A percentile compares a stretch with the other conserved stretches of the same genome.
Evolutionary conservation across 2,797 vertebrate species (phyloP).

Genomic region (Nyctalus aviator): DNA sequence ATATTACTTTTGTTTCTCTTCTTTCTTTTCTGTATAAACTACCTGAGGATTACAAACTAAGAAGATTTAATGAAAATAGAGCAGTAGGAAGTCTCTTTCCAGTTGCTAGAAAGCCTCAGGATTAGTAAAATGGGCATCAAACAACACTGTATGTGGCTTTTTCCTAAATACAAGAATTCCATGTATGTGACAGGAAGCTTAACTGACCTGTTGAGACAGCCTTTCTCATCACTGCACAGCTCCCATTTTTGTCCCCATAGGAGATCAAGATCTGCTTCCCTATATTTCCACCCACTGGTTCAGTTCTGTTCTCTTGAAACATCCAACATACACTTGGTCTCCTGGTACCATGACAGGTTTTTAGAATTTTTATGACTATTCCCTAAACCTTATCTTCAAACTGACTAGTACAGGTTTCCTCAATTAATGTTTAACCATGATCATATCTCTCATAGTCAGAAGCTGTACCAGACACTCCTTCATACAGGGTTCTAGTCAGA

Average conservation of each 20-base stretch:
- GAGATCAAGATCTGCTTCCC: not conserved
- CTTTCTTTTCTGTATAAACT: not conserved
- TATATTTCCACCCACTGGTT: not conserved
- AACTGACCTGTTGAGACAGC: not conserved
- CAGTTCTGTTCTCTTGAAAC: conserved; percentile 2
- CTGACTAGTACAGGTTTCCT: not conserved
- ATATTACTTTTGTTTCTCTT: not conserved
- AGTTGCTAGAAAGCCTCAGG: not conserved
- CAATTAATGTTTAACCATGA: not conserved
- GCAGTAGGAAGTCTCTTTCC: not conserved
- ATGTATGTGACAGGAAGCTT: not conserved
- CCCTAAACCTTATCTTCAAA: not conserved
- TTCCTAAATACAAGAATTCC: not conserved
- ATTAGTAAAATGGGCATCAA: not conserved
- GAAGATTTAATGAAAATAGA: not conserved
- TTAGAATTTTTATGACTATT: not conserved
- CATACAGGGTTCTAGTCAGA: not conserved
- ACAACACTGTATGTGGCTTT: not conserved
- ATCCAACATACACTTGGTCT: not conserved
- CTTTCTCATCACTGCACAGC: not conserved
- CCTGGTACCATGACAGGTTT: not conserved
- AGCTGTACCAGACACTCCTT: not conserved
- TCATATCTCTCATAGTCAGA: not conserved
- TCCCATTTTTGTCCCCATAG: not conserved
- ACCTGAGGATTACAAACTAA: conserved; percentile 20